Conservation (phyloP, 2,797 vertebrate genomes). For the Ibycter americanus region DNA sequence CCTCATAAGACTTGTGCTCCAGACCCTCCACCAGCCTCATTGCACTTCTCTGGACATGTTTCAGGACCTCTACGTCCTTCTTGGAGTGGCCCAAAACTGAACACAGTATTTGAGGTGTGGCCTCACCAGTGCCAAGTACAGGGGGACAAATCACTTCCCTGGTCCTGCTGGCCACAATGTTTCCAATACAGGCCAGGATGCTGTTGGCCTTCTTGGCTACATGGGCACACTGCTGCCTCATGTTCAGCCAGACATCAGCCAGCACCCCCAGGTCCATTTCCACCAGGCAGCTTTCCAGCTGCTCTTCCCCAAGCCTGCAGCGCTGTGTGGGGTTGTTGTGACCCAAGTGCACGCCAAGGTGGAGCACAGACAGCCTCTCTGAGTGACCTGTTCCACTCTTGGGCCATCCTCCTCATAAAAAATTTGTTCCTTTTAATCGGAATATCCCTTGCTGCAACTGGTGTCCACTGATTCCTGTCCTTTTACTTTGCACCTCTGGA, state of each 20-base stretch:
- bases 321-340: fast-evolving
- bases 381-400: background rate
- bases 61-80: too few relatives aligned
- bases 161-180: background rate
- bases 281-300: fast-evolving
- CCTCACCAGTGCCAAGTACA: background rate
- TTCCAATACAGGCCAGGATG: background rate
- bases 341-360: background rate
- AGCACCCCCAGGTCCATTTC: background rate
- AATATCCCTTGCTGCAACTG: background rate
- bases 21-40: background rate
- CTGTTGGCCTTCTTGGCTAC: background rate
- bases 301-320: background rate
- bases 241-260: background rate
- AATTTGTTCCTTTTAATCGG: background rate
- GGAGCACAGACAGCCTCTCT: background rate
- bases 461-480: background rate
- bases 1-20: background rate
- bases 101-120: too few relatives aligned
- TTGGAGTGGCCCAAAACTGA: too few relatives aligned
- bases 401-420: background rate
- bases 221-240: background rate
- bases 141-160: background rate
- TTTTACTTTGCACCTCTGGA: background rate
- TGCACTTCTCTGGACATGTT: background rate